Evolutionary conservation across 2,797 vertebrate genomes (phyloP), one percentile per base, ranked within the genome.

Genomic region (Paguma larvata): DNA sequence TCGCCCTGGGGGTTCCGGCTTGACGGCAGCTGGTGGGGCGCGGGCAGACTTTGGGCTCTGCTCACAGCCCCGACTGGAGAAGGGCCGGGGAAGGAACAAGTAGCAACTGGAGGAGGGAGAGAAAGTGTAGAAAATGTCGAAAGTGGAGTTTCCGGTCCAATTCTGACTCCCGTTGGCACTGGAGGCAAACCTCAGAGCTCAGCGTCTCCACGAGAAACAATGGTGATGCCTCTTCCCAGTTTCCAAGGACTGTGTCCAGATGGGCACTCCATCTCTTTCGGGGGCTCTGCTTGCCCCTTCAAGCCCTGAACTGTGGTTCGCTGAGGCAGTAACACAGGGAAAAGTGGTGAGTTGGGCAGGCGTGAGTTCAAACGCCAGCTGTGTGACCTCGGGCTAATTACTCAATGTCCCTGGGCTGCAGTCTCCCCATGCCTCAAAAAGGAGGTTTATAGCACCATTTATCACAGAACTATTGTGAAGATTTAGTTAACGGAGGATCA

Each of bases 351-450:
- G 23, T 68, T 34, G 62, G 34, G 53, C 16, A 5, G 32, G 23
- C 44, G 59, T 19, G 18, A 67, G 59, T 46, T 79, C 67, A 21
- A 1, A 23, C 14, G 41, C 65, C 15, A 30, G 67, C 70, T 32
- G 51, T 34, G 79, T n/a, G 56, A 19, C 77, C 67, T 82, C 27
- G 4, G 72, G 15, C 51, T 30, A 1, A 10, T 65, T 8, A 30
- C 48, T 91, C 77, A 44, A 0, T 8, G 18, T 65, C 32, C 62
- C 25, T 32, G 88, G 67, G 38, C 72, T 80, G 13, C 21, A 2
- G 23, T 21, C 14, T 41, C 44, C 32, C 12, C 11, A 0, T 1
- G 32, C 13, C 5, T n/a, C 9, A 4, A 6, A 12, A 9, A 2
- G 4, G 78, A 25, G 7, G 8, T 21, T 27, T 2, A 16, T 4